Evolutionary conservation across 2,113 vertebrate species (phyloP), one percentile per base, ranked within the genome.

Genomic region (Passer domesticus): DNA sequence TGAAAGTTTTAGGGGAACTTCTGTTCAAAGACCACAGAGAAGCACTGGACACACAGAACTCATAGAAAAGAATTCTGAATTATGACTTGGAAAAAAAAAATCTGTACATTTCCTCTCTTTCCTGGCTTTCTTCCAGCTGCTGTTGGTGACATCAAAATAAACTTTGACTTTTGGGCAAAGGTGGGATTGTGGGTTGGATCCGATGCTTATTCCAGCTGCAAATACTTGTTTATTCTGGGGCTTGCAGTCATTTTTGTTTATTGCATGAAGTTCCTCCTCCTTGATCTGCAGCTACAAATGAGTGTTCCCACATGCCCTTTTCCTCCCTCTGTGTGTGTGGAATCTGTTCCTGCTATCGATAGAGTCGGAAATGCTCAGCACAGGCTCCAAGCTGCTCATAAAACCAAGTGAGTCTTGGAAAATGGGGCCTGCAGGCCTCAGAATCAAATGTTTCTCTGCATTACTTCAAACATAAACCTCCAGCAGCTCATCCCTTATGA

Each of bases 261-360:
- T 66, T 87, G 30, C 62, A 8, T 41, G 31, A 30, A 39, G 16
- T 84, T 64, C 4, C 10, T 81, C 66, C 83, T 62, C 22, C 4
- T 25, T n/a, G 31, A 41, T 80, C n/a, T 75, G 49, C 47, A 47
- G 52, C 41, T 28, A n/a, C 76, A 64, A 43, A 19, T 21, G 59
- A 72, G 35, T 4, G 18, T 67, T 35, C 46, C 27, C 52, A 33
- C 44, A 1, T 5, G 2, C 8, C 3, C 14, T 18, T 30, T 46
- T 50, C 44, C 30, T 50, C 2, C 69, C 16, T 24, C 10, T 5
- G 3, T 3, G 7, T 23, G 7, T 25, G 11, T n/a, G 41, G 35
- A 60, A 82, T 31, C 73, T 24, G 41, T 62, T 60, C 28, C 41
- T 27, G 33, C 0, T 0, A 16, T 41, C 2, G 0, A 4, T 37